phyloP scores from a whole-genome alignment of 2,888 invertebrate genomes.

The Tortricodes alternella region DNA sequence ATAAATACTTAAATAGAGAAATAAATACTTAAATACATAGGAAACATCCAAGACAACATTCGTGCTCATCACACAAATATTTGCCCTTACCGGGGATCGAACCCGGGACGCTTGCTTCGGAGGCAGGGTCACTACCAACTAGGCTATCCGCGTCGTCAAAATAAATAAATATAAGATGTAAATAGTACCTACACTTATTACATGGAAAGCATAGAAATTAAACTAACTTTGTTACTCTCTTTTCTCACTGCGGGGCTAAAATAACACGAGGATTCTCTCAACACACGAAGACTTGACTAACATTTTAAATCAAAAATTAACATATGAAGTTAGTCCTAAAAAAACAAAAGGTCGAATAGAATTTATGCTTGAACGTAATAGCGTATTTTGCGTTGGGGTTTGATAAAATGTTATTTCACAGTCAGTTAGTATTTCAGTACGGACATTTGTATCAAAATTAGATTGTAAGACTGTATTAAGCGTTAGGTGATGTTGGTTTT shows the following conservation, averaged over 20 bases:
- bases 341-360: constrained; percentile 3
- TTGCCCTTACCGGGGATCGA: too few relatives aligned
- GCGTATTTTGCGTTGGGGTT: neutral
- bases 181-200: too few relatives aligned
- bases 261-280: neutral
- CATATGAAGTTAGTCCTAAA: constrained; percentile 4
- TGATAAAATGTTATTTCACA: neutral
- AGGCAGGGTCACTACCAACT: too few relatives aligned
- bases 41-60: too few relatives aligned
- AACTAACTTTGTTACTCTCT: neutral
- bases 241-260: neutral
- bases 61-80: too few relatives aligned
- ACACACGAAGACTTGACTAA: constrained; percentile 5
- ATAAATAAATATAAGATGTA: neutral
- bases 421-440: neutral
- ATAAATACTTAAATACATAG: too few relatives aligned
- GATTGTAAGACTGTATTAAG: too few relatives aligned
- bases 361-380: neutral
- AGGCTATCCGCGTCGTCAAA: too few relatives aligned
- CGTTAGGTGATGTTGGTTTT: too few relatives aligned
- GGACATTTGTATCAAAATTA: too few relatives aligned
- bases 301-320: constrained; percentile 9
- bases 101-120: too few relatives aligned
- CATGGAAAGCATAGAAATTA: neutral
- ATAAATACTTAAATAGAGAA: too few relatives aligned